phyloP scores from a whole-genome alignment of 2,888 invertebrate genomes.

The Netelia melanura region DNA sequence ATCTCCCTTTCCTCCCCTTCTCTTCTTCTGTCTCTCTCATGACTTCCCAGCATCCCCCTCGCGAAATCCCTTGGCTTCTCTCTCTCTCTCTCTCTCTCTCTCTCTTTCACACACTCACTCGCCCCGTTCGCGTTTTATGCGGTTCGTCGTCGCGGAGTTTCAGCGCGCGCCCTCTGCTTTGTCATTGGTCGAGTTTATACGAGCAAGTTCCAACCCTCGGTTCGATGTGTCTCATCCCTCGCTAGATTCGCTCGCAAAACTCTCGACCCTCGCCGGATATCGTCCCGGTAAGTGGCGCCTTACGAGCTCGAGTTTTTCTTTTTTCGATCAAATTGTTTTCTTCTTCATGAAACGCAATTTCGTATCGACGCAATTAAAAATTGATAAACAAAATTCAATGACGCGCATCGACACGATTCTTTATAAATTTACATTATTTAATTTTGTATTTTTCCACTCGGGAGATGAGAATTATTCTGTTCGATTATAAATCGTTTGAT shows the following conservation, averaged over 20 bases:
- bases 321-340: neutral
- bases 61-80: slow-evolving; percentile 54
- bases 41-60: slow-evolving; percentile 49
- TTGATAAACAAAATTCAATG: neutral
- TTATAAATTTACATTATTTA: neutral
- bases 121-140: slow-evolving; percentile 44
- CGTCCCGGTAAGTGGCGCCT: slow-evolving; percentile 26
- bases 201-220: slow-evolving; percentile 47
- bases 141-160: slow-evolving; percentile 38
- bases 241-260: slow-evolving; percentile 37
- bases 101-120: neutral
- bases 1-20: slow-evolving; percentile 69
- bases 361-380: neutral
- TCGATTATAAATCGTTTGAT: too few species aligned
- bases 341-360: neutral
- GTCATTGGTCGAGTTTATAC: slow-evolving; percentile 63
- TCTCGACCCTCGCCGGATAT: slow-evolving; percentile 1
- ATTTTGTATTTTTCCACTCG: neutral
- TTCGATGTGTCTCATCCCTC: slow-evolving; percentile 47
- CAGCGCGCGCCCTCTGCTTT: slow-evolving; percentile 43
- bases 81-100: slow-evolving; percentile 7
- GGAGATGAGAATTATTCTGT: too few species aligned
- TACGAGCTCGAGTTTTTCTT: slow-evolving; percentile 6
- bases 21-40: slow-evolving; percentile 1
- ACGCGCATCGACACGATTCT: neutral